These are phyloP conservation scores for Leptarthrus brevirostris DNA, from an alignment of 2,888 invertebrate species.

Conservation along the genomic window DNA sequence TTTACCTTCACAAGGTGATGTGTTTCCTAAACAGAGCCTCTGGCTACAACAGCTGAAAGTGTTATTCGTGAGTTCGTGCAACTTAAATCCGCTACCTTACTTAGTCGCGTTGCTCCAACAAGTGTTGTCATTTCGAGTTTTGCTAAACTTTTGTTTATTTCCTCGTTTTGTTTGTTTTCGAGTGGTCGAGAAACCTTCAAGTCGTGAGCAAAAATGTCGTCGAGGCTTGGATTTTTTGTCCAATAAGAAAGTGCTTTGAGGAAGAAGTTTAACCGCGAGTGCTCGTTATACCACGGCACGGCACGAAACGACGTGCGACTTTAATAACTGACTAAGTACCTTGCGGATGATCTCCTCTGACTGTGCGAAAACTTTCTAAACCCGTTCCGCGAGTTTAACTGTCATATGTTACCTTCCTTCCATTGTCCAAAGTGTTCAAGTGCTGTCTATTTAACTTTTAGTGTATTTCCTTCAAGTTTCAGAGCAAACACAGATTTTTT, in stretches of 20 bases:
- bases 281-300: constrained; percentile 19
- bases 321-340: constrained; percentile 22
- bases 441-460: neutral
- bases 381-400: constrained; percentile 22
- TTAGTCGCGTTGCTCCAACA: neutral
- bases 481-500: too few species aligned
- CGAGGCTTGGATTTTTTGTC: constrained; percentile 23
- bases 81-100: neutral
- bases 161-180: constrained; percentile 36
- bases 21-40: neutral
- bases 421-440: neutral
- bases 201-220: constrained; percentile 31
- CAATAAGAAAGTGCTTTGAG: constrained; percentile 28
- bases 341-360: constrained; percentile 24
- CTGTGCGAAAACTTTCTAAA: constrained; percentile 46
- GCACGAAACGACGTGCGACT: neutral
- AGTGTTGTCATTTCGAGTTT: constrained; percentile 28
- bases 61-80: constrained; percentile 14
- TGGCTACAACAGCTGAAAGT: constrained; percentile 9
- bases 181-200: constrained; percentile 13
- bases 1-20: neutral
- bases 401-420: constrained; percentile 18
- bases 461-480: too few species aligned
- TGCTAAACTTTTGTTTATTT: constrained; percentile 14
- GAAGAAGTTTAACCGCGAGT: constrained; percentile 11